phyloP scores from a whole-genome alignment of 2,797 vertebrate species.

The Tachyglossus aculeatus region DNA sequence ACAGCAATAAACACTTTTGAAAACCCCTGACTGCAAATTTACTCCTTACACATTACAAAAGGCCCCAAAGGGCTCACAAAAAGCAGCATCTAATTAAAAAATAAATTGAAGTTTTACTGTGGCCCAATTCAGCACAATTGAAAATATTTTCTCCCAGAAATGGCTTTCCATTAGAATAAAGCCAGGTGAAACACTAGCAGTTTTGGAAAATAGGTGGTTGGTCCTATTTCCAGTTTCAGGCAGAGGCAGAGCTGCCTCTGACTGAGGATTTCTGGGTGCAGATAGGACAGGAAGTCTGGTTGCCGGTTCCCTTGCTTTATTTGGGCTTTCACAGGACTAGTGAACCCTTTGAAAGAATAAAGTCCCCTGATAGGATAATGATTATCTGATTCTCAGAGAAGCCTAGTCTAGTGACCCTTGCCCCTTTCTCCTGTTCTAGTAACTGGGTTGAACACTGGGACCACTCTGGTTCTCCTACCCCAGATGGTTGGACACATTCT shows the following conservation, averaged over 20 bases:
- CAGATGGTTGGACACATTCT: neutral
- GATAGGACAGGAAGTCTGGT: neutral
- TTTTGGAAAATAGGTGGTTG: slow-evolving; percentile 5
- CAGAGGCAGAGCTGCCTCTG: neutral
- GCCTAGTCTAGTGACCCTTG: too few relatives aligned
- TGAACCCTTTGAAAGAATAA: too few relatives aligned
- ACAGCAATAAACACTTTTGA: too few relatives aligned
- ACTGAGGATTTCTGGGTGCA: neutral
- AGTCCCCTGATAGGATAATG: too few relatives aligned
- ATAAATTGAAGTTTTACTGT: slow-evolving; percentile 45
- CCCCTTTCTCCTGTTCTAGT: too few relatives aligned
- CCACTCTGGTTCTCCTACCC: neutral
- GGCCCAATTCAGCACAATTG: slow-evolving; percentile 15
- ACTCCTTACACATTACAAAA: slow-evolving; percentile 4
- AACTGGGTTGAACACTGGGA: too few relatives aligned
- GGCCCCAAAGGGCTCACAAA: slow-evolving; percentile 28
- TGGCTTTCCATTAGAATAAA: slow-evolving; percentile 17
- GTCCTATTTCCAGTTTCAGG: slow-evolving; percentile 24
- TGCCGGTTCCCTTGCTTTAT: slow-evolving; percentile 3
- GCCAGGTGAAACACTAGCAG: slow-evolving; percentile 1
- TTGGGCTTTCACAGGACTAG: neutral
- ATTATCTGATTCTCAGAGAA: too few relatives aligned
- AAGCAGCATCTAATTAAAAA: slow-evolving; percentile 46
- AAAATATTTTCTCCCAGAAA: slow-evolving; percentile 46
- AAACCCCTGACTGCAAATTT: too few relatives aligned